These are phyloP conservation scores for Agelas oroides DNA, from an alignment of 37 sponge, comb jelly and placozoan species.

Conservation along the genomic window DNA sequence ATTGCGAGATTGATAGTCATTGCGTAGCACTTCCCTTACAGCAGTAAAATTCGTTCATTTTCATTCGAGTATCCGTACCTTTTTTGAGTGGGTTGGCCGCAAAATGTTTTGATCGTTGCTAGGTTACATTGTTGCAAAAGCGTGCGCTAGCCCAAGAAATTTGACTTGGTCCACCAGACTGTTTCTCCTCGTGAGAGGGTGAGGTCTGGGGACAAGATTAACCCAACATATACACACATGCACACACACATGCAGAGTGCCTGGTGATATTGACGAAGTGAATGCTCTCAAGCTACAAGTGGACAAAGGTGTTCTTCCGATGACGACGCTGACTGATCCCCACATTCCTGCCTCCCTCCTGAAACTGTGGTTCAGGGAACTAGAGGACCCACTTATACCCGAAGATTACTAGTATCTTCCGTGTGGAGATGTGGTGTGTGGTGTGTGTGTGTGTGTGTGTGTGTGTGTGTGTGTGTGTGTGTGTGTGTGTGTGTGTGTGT, in stretches of 20 bases:
- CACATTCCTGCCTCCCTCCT: slow-evolving; percentile 96
- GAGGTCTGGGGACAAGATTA: no score
- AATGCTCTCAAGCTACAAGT: slow-evolving; percentile 80
- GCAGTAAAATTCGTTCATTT: no score
- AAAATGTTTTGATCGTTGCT: no score
- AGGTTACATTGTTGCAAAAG: no score
- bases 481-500: no score
- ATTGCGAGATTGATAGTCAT: no score
- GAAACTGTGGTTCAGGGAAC: slow-evolving; percentile 97
- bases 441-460: slow-evolving; percentile 11
- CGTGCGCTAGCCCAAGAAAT: no score
- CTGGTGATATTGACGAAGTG: slow-evolving; percentile 99
- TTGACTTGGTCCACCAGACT: no score
- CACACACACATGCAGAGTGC: slow-evolving; percentile 71
- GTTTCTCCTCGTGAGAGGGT: no score
- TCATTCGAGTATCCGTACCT: no score
- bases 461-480: not conserved
- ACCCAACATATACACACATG: not conserved
- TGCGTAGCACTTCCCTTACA: no score
- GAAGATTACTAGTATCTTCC: slow-evolving; percentile 89
- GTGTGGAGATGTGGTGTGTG: slow-evolving; percentile 1
- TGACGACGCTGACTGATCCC: slow-evolving; percentile 74
- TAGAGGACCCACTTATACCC: slow-evolving; percentile 94
- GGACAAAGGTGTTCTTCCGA: slow-evolving; percentile 75
- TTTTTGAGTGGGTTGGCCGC: no score